Evolutionary conservation across 2,113 vertebrate genomes (phyloP), one percentile per base, ranked within the genome.

Genomic region (Oriolus oriolus): DNA sequence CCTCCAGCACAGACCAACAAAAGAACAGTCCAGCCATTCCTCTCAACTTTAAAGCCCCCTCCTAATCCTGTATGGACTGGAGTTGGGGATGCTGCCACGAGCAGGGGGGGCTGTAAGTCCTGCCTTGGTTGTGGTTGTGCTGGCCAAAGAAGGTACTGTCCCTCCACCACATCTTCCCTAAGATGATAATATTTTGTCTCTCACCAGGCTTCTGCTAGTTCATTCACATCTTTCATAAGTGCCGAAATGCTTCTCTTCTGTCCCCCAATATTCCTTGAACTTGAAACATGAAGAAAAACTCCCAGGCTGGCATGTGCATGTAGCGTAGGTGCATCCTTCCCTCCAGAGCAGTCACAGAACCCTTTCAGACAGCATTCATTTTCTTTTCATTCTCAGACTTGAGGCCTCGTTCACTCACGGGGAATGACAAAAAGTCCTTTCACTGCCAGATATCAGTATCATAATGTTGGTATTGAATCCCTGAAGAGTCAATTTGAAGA

Each of bases 301-400:
- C 30, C 5, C 35, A 82, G 44, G 39, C 23, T 66, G 27, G 42
- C 18, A 75, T 0, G 0, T 3, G 7, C 24, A 6, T 8, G 4
- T 31, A 49, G 31, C 37, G 84, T 28, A 56, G 27, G 31, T 5
- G n/a, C 26, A 73, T 28, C 17, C 19, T 57, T 20, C 39, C 81
- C 41, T 65, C 61, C 73, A 78, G 54, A 49, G 53, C n/a, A 84
- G 54, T 10, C 56, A 42, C 31, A 59, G 35, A 28, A 73, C 13
- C 11, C 63, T 73, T 66, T 80, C 47, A 45, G 53, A 59, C 15
- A 68, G 11, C 20, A n/a, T 21, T 60, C 4, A 39, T 71, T 68
- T 85, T 63, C 56, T 71, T 61, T 26, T 64, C 27, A 4, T 87
- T 81, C 64, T 82, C 42, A 78, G 42, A 65, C 30, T 64, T 3